Evolutionary conservation across 2,113 vertebrate genomes (phyloP), one percentile per base, ranked within the genome.

Genomic region (Neoarius graeffei): DNA sequence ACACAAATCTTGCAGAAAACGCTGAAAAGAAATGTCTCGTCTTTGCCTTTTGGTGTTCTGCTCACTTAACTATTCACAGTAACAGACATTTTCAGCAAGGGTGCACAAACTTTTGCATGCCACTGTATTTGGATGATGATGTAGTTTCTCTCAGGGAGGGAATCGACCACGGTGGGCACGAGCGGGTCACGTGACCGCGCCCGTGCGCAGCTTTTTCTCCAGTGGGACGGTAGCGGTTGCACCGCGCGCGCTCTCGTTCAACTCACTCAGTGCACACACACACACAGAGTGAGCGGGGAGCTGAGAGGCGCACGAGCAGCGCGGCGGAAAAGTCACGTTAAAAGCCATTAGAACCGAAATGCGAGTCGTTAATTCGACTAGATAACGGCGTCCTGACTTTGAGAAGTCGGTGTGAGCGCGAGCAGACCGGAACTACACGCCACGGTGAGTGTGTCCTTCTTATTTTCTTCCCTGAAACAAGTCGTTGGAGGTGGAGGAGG

Each of bases 151-250:
- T 42, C n/a, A n/a, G 42, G 42, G 42, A 42, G 42, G 42, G 42
- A 4, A 3, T 42, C 3, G 42, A 42, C 42, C 42, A 42, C 42
- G 42, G 42, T 42, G 42, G 42, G 42, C 42, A 42, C 42, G 42
- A 42, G 42, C 42, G 42, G 42, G 42, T 42, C 42, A 42, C 42
- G 42, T 42, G 42, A 42, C 42, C 42, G 4, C 4, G 42, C 88
- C 87, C 94, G 93, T 93, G 93, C 93, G 90, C 94, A 91, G 92
- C 86, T 42, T 90, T 89, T 82, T 76, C 66, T 86, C 66, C n/a
- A 81, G 81, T 42, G 81, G 81, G 81, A 83, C 81, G 7, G 59
- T 83, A 83, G 57, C 60, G 3, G 42, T 19, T 7, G 42, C 60
- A 83, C 27, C 5, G 80, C 80, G 57, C 57, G 57, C 30, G 56